These are phyloP conservation scores for Drosophila ezoana DNA, from an alignment of 2,888 invertebrate species.

Conservation along the genomic window DNA sequence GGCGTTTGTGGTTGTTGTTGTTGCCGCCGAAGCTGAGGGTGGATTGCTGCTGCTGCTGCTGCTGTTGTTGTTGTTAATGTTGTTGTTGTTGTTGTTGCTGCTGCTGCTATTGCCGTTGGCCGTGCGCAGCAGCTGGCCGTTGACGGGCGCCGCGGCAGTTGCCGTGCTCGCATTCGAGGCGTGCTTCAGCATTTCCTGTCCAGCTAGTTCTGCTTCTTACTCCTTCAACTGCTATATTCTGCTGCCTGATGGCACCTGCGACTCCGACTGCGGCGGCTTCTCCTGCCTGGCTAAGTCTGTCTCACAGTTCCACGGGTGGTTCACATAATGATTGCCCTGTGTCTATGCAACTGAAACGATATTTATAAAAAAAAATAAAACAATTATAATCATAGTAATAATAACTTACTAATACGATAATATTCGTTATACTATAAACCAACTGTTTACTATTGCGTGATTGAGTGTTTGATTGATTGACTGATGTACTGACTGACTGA, in stretches of 20 bases:
- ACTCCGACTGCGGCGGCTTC: no score
- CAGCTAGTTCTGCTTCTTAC: slow-evolving; percentile 3
- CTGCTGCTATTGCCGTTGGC: slow-evolving; percentile 22
- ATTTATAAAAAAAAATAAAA: background rate
- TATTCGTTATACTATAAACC: background rate
- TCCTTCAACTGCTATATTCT: background rate
- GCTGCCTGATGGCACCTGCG: slow-evolving; percentile 15
- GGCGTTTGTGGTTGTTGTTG: slow-evolving; percentile 19
- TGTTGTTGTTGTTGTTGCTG: slow-evolving; percentile 11
- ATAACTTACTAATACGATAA: background rate
- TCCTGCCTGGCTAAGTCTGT: slow-evolving; percentile 24
- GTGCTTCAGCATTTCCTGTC: slow-evolving; percentile 81
- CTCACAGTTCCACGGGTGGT: slow-evolving; percentile 28
- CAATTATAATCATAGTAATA: background rate
- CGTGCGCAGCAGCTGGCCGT: slow-evolving; percentile 70
- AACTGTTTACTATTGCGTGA: no score
- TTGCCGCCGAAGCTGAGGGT: slow-evolving; percentile 48
- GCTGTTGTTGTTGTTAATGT: slow-evolving; percentile 6
- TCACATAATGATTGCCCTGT: slow-evolving; percentile 50
- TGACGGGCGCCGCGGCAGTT: slow-evolving; percentile 45
- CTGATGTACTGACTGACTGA: no score
- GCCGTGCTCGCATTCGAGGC: slow-evolving; percentile 76
- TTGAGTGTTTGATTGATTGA: no score
- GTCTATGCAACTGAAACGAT: slow-evolving; percentile 26
- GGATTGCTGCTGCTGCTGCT: slow-evolving; percentile 34